These are phyloP conservation scores for Gila orcuttii DNA, from an alignment of 2,113 vertebrate genomes.

Conservation along the genomic window DNA sequence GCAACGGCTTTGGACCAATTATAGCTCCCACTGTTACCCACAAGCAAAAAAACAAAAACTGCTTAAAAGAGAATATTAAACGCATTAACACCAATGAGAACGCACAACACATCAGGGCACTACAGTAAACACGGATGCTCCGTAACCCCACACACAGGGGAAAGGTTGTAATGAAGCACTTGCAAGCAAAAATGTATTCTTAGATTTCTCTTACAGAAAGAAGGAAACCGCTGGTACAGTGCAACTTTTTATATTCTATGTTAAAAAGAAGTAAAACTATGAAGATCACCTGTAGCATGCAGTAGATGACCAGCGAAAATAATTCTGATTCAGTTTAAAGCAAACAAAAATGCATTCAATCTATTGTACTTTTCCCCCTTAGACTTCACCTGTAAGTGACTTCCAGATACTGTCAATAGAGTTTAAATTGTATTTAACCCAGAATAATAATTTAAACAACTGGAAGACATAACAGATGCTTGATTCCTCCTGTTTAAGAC, in stretches of 20 bases:
- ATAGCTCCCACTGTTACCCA: conserved; percentile 49
- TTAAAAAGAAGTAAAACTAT: background rate
- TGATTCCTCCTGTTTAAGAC: background rate
- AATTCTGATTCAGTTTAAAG: background rate
- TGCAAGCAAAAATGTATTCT: background rate
- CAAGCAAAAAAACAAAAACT: conserved; percentile 11
- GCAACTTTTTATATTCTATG: background rate
- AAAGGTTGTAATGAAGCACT: background rate
- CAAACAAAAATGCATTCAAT: background rate
- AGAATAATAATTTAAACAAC: background rate
- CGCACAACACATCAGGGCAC: conserved; percentile 27
- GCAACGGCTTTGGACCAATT: conserved; percentile 53
- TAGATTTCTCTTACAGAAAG: background rate
- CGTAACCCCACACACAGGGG: no score
- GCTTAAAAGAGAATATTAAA: conserved; percentile 56
- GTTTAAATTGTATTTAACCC: background rate
- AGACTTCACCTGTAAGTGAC: background rate
- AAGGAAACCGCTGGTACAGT: background rate
- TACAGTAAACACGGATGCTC: background rate
- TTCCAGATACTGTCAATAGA: background rate
- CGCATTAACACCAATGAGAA: conserved; percentile 33
- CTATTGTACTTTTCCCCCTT: background rate
- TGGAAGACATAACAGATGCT: background rate
- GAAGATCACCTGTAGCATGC: background rate
- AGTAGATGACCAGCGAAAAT: background rate